These are phyloP conservation scores for Calosoma granatense DNA, from an alignment of 1,140 invertebrate genomes.

Conservation along the genomic window DNA sequence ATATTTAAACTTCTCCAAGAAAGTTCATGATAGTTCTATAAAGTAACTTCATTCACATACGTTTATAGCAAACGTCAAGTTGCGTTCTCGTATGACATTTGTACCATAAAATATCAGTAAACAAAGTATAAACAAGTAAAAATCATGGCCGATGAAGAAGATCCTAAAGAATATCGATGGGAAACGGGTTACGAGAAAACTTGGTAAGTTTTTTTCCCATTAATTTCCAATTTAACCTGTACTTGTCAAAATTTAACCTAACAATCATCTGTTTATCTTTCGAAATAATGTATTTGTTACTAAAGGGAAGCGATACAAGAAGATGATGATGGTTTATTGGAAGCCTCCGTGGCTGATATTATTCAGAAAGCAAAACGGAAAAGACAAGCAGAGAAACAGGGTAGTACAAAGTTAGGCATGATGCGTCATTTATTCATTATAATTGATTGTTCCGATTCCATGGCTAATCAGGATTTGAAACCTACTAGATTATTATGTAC, in stretches of 20 bases:
- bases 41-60: too few species aligned
- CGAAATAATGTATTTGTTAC: too few species aligned
- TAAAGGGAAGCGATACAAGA: constrained; percentile 92
- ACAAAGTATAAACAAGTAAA: too few species aligned
- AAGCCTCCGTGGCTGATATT: constrained; percentile 80
- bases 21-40: too few species aligned
- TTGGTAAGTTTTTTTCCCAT: constrained; percentile 50
- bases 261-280: constrained; percentile 4
- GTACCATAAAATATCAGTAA: too few species aligned
- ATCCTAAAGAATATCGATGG: constrained; percentile 89
- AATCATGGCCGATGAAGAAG: constrained; percentile 54
- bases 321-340: constrained; percentile 85
- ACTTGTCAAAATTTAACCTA: neutral
- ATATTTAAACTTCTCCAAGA: too few species aligned
- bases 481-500: constrained; percentile 85
- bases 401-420: constrained; percentile 81
- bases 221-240: constrained; percentile 11
- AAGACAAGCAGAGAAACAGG: constrained; percentile 58
- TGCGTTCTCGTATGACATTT: too few species aligned
- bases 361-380: constrained; percentile 80
- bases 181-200: constrained; percentile 96
- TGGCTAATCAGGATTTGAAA: constrained; percentile 90
- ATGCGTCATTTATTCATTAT: constrained; percentile 91
- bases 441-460: constrained; percentile 86
- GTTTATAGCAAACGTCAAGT: too few species aligned